These are phyloP conservation scores for Drosophila heteroneura DNA, from an alignment of 2,888 invertebrate species.

Conservation along the genomic window DNA sequence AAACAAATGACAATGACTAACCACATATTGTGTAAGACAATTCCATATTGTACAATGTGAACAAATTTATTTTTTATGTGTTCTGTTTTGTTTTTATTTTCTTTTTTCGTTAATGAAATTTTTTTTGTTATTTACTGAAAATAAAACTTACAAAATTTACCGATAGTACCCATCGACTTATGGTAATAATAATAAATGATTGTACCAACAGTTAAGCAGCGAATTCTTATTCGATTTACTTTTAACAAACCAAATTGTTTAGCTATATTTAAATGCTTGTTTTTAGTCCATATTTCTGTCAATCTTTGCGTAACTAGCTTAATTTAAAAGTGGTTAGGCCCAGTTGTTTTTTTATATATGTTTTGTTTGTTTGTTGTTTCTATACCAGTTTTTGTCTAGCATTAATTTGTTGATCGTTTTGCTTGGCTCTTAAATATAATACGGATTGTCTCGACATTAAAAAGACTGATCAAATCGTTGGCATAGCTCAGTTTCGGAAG, in stretches of 20 bases:
- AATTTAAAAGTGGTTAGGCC: constrained; percentile 12
- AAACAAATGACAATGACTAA: neutral
- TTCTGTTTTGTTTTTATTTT: neutral
- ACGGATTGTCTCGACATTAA: constrained; percentile 26
- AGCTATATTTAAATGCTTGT: neutral
- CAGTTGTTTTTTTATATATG: neutral
- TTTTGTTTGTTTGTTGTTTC: neutral
- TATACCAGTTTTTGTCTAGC: constrained; percentile 39
- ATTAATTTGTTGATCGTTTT: neutral
- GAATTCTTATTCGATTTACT: neutral
- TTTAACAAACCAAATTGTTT: neutral
- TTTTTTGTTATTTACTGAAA: neutral
- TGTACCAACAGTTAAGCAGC: neutral
- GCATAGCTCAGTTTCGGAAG: constrained; percentile 54
- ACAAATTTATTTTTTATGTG: neutral
- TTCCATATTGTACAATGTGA: neutral
- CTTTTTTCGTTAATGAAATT: neutral
- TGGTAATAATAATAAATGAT: neutral
- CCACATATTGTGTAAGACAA: neutral
- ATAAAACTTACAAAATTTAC: neutral
- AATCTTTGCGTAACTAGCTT: neutral
- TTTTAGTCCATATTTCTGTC: neutral
- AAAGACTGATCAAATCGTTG: constrained; percentile 48
- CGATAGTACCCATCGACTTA: neutral
- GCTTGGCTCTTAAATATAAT: constrained; percentile 25